Evolutionary conservation across 2,113 vertebrate genomes (phyloP).

Genomic region (Caranx melampygus): DNA sequence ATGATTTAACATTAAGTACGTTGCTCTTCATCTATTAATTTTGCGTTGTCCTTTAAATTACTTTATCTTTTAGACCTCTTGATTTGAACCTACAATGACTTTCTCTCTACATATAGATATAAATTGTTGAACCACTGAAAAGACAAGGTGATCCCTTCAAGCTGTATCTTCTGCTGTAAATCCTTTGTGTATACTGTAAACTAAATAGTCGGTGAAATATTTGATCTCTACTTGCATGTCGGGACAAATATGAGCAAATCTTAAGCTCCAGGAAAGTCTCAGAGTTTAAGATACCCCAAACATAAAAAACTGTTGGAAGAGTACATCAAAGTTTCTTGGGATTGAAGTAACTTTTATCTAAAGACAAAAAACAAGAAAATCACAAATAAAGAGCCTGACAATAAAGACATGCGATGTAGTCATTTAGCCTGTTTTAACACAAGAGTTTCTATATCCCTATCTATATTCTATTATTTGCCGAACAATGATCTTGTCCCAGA

Average conservation of each 20-base stretch:
- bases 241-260: constrained; percentile 35
- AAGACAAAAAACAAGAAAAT: background rate
- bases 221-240: constrained; percentile 45
- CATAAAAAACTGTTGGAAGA: background rate
- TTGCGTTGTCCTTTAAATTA: background rate
- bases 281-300: constrained; percentile 14
- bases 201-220: constrained; percentile 18
- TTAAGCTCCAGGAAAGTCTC: constrained; percentile 8
- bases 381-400: background rate
- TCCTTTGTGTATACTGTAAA: constrained; percentile 19
- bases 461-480: too few relatives aligned
- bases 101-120: background rate
- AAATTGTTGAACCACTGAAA: background rate
- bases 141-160: constrained; percentile 5
- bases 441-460: background rate
- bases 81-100: background rate
- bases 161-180: constrained; percentile 14
- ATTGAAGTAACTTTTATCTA: background rate
- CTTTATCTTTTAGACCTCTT: background rate
- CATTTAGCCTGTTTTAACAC: background rate
- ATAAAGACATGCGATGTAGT: background rate
- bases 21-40: background rate
- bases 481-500: background rate
- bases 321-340: background rate
- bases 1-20: background rate